phyloP scores from a whole-genome alignment of 2,113 vertebrate species.

The Mustela lutreola region DNA sequence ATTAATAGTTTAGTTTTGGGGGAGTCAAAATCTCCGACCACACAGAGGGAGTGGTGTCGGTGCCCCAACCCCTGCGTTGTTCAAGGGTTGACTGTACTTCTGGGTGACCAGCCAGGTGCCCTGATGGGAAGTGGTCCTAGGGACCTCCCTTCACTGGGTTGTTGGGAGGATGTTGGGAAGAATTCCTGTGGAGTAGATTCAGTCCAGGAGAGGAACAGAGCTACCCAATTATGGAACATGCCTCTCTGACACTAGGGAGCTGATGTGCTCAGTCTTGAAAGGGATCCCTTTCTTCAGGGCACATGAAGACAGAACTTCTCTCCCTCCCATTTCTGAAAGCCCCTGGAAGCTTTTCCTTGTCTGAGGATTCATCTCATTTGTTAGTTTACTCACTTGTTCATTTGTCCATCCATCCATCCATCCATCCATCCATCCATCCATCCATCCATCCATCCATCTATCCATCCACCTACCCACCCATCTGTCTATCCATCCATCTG shows the following conservation, averaged over 20 bases:
- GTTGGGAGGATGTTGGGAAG: not conserved
- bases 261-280: accelerated
- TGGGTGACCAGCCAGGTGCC: not conserved
- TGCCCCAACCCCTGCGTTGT: not conserved
- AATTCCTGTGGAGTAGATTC: not conserved
- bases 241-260: not conserved
- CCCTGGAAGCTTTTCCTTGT: not conserved
- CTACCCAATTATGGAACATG: not conserved
- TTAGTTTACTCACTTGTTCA: not conserved
- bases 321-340: not conserved
- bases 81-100: not conserved
- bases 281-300: not conserved
- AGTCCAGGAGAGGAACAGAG: not conserved
- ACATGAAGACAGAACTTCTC: not conserved
- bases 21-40: not conserved
- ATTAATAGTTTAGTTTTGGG: not conserved
- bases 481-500: not conserved
- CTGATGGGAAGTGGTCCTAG: accelerated
- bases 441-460: not conserved
- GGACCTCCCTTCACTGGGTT: not conserved
- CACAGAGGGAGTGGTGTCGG: not conserved
- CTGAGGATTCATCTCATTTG: not conserved
- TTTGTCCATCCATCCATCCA: not conserved
- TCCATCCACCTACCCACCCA: not conserved
- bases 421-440: not conserved